phyloP scores from a whole-genome alignment of 1,140 invertebrate species.

The Brachionus paranguensis region DNA sequence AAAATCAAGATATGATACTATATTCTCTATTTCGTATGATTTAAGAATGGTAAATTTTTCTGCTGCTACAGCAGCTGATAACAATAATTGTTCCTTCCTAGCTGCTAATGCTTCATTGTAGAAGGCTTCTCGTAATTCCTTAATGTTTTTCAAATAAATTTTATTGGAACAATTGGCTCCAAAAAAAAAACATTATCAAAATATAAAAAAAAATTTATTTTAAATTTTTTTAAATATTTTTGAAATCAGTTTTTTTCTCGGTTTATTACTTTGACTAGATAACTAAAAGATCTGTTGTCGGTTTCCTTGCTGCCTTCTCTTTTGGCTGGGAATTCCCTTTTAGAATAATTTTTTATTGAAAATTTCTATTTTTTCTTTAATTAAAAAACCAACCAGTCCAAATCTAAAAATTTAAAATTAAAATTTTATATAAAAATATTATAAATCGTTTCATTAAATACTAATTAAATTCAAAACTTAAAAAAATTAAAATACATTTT shows the following conservation, averaged over 20 bases:
- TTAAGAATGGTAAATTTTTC: conserved; percentile 43
- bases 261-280: conserved; percentile 22
- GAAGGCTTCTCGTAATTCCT: conserved; percentile 36
- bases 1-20: conserved; percentile 77
- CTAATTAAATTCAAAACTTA: not conserved
- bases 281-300: conserved; percentile 42
- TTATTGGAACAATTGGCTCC: not conserved
- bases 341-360: not conserved
- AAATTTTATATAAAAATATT: not conserved
- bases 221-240: not conserved
- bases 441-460: not conserved
- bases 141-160: not conserved
- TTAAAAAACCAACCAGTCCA: conserved; percentile 15
- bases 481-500: too few species aligned
- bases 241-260: not conserved
- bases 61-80: conserved; percentile 44
- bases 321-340: conserved; percentile 63
- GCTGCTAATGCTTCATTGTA: conserved; percentile 42
- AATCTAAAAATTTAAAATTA: not conserved
- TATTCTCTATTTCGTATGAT: conserved; percentile 69
- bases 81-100: conserved; percentile 41
- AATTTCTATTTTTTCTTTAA: not conserved
- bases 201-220: not conserved
- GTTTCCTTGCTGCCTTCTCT: conserved; percentile 42
- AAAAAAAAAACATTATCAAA: not conserved